Evolutionary conservation across 2,113 vertebrate genomes (phyloP), one percentile per base, ranked within the genome.

Genomic region (Sylvilagus bachmani): DNA sequence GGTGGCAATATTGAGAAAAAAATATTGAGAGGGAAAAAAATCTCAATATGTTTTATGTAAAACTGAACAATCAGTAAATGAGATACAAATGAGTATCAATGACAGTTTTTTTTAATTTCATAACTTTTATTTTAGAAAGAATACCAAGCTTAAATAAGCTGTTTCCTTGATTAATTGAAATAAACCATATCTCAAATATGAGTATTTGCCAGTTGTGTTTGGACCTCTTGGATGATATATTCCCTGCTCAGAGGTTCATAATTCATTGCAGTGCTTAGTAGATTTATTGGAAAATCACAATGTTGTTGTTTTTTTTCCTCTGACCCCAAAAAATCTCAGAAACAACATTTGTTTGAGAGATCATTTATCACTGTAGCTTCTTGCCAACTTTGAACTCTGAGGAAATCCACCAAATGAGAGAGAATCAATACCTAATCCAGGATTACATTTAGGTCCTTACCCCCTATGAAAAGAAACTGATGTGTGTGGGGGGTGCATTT

Each of bases 231-330:
- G 61, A 84, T 95, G 53, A 84, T 90, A 16, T 27, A 95, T 31
- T 31, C 31, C 91, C 24, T 90, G 69, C 38, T 75, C 17, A 58
- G 36, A 80, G 55, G 25, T 83, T 96, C 78, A 88, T 95, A 90
- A 96, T 75, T 87, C 67, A 93, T 55, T 93, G 31, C 67, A 89
- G 67, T 13, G 10, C 74, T 91, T 78, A 91, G 38, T 61, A 87
- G 71, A 78, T 91, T 78, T 95, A 70, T 81, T 94, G 71, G 38
- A 95, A 94, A 97, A 95, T 79, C 74, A 95, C 61, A 74, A 62
- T 33, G 22, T 31, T 95, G 13, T 84, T 69, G 93, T 61, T 78
- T 61, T 78, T 69, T 75, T 74, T 12, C 24, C 70, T 95, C 79
- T 93, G 71, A 79, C 62, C 84, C 66, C 33, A 7, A 44, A 80